Evolutionary conservation across 2,113 vertebrate genomes (phyloP).

Genomic region (Donacobius atricapilla): DNA sequence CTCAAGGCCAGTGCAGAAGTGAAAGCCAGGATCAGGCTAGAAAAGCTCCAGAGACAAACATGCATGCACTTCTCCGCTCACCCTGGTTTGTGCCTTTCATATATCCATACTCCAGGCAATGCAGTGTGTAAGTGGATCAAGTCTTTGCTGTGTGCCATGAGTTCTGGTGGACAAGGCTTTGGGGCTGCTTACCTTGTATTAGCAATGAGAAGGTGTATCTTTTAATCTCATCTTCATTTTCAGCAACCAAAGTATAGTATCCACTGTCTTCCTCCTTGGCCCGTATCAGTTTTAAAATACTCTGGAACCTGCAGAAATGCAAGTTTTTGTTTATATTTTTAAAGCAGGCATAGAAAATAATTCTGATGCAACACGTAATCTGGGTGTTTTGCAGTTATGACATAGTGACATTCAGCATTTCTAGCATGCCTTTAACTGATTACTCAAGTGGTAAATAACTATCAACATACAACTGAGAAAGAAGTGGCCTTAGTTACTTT

Average conservation of each 20-base stretch:
- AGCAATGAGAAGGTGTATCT: slow-evolving; percentile 84
- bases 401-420: neutral
- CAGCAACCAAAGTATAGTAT: slow-evolving; percentile 86
- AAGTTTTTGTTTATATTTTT: neutral
- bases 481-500: neutral
- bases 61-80: accelerated
- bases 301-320: slow-evolving; percentile 78
- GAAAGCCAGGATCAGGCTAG: neutral
- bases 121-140: neutral
- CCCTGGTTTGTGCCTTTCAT: neutral
- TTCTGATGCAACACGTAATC: neutral
- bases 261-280: slow-evolving; percentile 96
- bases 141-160: neutral
- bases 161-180: neutral
- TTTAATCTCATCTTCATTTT: slow-evolving; percentile 81
- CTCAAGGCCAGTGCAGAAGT: neutral
- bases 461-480: neutral
- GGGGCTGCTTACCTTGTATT: slow-evolving; percentile 83
- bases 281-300: slow-evolving; percentile 87
- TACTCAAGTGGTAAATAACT: neutral
- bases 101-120: neutral
- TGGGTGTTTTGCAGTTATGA: neutral
- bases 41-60: neutral
- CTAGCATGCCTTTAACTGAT: neutral
- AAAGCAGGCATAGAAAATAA: neutral